Percentiles rank a stretch among this genome's conserved stretches.
These are phyloP conservation scores for Tetraneura akinire DNA, from an alignment of 1,140 invertebrate species.

Conservation along the genomic window DNA sequence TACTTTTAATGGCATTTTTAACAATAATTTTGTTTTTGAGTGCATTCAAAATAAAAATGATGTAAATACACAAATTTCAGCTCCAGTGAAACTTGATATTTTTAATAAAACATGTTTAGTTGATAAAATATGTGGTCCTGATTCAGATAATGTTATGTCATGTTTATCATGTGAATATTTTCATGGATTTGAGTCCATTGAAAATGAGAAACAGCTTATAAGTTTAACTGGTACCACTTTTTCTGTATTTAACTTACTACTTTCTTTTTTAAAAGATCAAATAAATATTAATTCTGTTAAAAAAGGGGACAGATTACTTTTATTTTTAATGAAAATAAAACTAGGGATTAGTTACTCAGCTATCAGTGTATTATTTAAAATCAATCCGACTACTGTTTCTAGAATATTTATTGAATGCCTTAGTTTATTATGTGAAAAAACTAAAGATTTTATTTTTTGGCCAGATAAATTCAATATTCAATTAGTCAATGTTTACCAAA, in stretches of 20 bases:
- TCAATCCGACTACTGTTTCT: not conserved
- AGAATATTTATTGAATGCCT: not conserved
- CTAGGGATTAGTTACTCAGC: not conserved
- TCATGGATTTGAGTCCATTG: not conserved
- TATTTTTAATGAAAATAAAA: conserved; percentile 16
- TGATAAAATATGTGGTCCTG: not conserved
- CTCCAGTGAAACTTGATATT: too few relatives aligned
- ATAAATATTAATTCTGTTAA: too few relatives aligned
- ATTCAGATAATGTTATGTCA: not conserved
- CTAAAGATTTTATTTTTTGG: not conserved
- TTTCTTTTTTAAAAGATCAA: too few relatives aligned
- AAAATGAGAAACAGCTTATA: not conserved
- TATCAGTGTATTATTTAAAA: not conserved
- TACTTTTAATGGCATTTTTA: not conserved
- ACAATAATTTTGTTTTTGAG: not conserved
- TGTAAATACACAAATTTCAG: too few relatives aligned
- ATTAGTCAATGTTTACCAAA: not conserved
- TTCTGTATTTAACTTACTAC: not conserved
- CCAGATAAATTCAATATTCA: not conserved
- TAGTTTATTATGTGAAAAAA: not conserved
- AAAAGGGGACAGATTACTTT: too few relatives aligned
- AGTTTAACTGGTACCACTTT: not conserved
- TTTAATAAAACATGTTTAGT: too few relatives aligned
- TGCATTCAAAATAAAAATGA: not conserved
- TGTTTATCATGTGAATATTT: not conserved